Evolutionary conservation across 2,113 vertebrate genomes (phyloP).

Genomic region (Carettochelys insculpta): DNA sequence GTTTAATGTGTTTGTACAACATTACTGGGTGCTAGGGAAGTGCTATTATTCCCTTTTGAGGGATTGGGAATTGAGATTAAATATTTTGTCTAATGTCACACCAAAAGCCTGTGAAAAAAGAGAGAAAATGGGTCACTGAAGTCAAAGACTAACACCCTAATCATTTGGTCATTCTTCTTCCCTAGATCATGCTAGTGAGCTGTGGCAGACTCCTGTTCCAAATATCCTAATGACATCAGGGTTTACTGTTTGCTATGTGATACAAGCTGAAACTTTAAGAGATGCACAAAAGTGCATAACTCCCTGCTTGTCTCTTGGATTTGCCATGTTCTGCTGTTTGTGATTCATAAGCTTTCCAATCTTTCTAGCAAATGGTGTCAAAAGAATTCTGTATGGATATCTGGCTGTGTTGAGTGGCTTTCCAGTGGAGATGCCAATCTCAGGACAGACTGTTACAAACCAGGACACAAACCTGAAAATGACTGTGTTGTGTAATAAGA

Average conservation of each 20-base stretch:
- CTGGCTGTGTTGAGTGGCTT: no score
- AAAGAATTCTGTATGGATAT: neutral
- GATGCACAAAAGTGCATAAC: neutral
- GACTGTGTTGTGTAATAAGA: no score
- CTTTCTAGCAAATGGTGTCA: neutral
- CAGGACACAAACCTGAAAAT: no score
- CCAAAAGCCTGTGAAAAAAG: neutral
- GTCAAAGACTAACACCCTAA: neutral
- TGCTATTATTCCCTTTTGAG: neutral
- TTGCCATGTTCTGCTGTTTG: neutral
- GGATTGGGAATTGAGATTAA: neutral
- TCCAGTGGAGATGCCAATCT: no score
- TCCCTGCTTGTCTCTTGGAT: neutral
- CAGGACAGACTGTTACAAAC: no score
- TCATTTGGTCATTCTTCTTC: neutral
- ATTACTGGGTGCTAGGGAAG: neutral
- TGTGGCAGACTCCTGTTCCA: neutral
- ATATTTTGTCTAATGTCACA: neutral
- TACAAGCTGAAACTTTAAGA: neutral
- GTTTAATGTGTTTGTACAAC: neutral
- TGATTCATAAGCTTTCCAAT: neutral
- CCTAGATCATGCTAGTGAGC: neutral
- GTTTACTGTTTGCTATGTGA: neutral
- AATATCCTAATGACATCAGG: neutral
- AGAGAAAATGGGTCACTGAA: no score